These are phyloP conservation scores for Theristicus caerulescens DNA, from an alignment of 2,113 vertebrate genomes.

Conservation along the genomic window DNA sequence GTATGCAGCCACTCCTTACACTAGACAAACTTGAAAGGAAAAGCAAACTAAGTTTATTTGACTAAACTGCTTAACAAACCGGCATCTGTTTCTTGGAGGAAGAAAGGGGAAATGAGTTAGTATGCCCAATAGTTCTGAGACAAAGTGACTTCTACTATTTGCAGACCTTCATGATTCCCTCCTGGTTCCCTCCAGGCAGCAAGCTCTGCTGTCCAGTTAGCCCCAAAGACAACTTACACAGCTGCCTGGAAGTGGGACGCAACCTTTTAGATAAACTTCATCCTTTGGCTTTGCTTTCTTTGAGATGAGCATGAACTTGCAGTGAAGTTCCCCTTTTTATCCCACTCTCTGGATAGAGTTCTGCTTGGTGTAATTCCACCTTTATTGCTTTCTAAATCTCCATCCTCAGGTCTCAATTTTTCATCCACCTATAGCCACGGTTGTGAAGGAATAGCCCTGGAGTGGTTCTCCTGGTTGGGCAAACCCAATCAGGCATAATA, in stretches of 20 bases:
- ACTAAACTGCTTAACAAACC: not conserved
- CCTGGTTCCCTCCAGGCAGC: not conserved
- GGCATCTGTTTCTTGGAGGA: not conserved
- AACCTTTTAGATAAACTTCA: not conserved
- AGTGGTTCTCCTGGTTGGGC: not conserved
- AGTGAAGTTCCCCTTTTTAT: not conserved
- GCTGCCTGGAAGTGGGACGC: not conserved
- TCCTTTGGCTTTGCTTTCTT: not conserved
- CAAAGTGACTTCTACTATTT: not conserved
- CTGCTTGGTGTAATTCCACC: not conserved
- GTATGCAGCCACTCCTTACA: slow-evolving; percentile 7
- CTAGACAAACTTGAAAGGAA: slow-evolving; percentile 37
- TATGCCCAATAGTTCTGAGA: not conserved
- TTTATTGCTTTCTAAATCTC: not conserved
- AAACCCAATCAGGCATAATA: not conserved
- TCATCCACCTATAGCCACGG: not conserved
- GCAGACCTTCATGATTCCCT: not conserved
- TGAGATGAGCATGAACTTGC: not conserved
- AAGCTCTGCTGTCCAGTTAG: not conserved
- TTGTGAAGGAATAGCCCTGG: not conserved
- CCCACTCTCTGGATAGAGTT: not conserved
- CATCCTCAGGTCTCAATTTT: not conserved
- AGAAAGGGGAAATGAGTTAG: not conserved
- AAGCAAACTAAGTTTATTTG: slow-evolving; percentile 52
- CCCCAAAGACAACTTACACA: not conserved